phyloP scores from a whole-genome alignment of 2,888 invertebrate genomes.

The Adineta ricciae region DNA sequence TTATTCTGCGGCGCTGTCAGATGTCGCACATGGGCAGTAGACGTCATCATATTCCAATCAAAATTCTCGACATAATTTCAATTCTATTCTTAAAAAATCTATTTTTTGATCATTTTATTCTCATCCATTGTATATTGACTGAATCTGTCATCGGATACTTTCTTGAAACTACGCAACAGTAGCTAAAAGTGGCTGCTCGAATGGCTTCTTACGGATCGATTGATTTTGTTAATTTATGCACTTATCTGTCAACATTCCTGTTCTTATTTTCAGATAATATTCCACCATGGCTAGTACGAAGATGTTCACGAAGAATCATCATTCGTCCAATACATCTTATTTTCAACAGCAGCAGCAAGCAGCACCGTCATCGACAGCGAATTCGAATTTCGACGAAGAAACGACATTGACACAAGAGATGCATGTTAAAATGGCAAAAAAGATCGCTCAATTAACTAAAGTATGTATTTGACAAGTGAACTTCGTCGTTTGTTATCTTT shows the following conservation, averaged over 20 bases:
- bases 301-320: slow-evolving; percentile 3
- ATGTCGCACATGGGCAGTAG: not conserved
- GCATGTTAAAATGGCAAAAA: slow-evolving; percentile 34
- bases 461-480: not conserved
- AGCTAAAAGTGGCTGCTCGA: not conserved
- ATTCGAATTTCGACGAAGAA: not conserved
- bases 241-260: not conserved
- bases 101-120: not conserved
- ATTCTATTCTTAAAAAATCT: not conserved
- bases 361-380: not conserved
- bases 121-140: not conserved
- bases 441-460: slow-evolving; percentile 34
- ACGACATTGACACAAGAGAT: slow-evolving; percentile 16
- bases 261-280: not conserved
- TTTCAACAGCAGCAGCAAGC: not conserved
- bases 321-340: not conserved
- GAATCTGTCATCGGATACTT: not conserved
- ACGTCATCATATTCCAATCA: too few relatives aligned
- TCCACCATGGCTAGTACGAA: not conserved
- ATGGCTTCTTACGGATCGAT: not conserved
- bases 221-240: not conserved
- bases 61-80: not conserved
- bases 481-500: not conserved
- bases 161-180: not conserved
- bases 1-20: too few relatives aligned